Base-by-base conservation (phyloP, 2,888 invertebrate genomes). In the Tromatobia lineatoria region DNA sequence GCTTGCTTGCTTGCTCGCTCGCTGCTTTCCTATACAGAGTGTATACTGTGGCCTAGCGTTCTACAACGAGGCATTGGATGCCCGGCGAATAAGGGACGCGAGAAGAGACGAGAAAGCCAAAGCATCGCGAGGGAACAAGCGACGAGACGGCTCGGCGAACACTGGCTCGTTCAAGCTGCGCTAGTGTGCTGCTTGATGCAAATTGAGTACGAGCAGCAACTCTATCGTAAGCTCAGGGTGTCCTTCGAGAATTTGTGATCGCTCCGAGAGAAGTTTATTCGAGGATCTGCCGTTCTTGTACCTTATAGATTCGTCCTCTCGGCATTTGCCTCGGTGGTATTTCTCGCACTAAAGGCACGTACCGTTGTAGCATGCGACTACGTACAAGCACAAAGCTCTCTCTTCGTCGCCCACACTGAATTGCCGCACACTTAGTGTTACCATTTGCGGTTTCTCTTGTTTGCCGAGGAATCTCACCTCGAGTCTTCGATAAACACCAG, bases 181-280 rank as follows among this genome's bases (percentile, higher is more conserved):
- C 50, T 78, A 74, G 64, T 76, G 73, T 79, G 73, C 61, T 88
- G 90, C 90, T 89, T 91, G 92, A 93, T 93, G 93, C 92, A 93
- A 93, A 93, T 93, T 93, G 91, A 92, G 90, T 88, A 89, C 85
- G 92, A 79, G 83, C 83, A 82, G 82, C 87, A 88, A 90, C 88
- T 89, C 89, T 64, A 66, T 89, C 87, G 82, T 84, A 85, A 89
- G 86, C 79, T 82, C 85, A 85, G 78, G 86, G 82, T 64, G 85
- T 87, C 87, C 87, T 87, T 85, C 86, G 90, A 88, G 90, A 90
- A 90, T 90, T 89, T 85, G 85, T 88, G 90, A 92, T 92, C 90
- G 83, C 74, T 52, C 69, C 50, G 87, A 83, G 87, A 86, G 87
- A 91, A 91, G 91, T 91, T 92, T 90, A 89, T 89, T 90, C 91